Conservation (phyloP, 2,888 invertebrate genomes). For the Horisme vitalbata region DNA sequence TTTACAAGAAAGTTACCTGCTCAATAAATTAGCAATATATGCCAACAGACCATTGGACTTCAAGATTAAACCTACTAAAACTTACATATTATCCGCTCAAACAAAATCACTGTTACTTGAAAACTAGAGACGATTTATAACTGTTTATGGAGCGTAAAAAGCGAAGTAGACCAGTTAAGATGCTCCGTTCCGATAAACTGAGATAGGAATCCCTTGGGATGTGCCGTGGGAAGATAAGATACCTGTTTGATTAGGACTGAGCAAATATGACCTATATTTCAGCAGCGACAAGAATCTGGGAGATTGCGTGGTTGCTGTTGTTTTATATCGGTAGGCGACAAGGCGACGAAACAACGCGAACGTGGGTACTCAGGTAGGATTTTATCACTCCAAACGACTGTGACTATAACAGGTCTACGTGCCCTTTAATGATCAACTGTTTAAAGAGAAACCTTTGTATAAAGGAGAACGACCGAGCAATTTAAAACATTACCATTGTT, state of each 20-base stretch:
- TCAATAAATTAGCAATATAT: background rate
- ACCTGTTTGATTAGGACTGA: slow-evolving; percentile 28
- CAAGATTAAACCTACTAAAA: slow-evolving; percentile 1
- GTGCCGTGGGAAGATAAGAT: slow-evolving; percentile 24
- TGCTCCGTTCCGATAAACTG: slow-evolving; percentile 23
- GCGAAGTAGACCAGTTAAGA: slow-evolving; percentile 16
- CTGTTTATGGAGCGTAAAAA: slow-evolving; percentile 23
- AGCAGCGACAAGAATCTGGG: slow-evolving; percentile 1
- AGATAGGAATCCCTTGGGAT: slow-evolving; percentile 26
- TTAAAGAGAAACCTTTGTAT: too few species aligned
- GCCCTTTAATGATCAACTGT: too few species aligned
- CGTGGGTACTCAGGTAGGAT: too few species aligned
- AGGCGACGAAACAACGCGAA: too few species aligned
- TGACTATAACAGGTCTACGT: too few species aligned
- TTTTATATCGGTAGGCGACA: too few species aligned
- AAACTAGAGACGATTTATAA: slow-evolving; percentile 17
- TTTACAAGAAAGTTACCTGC: too few species aligned
- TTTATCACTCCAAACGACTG: too few species aligned
- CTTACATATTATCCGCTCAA: slow-evolving; percentile 18
- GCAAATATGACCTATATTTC: slow-evolving; percentile 23
- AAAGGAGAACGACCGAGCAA: too few species aligned
- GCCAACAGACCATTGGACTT: too few species aligned
- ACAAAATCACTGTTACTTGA: slow-evolving; percentile 15
- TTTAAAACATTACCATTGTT: too few species aligned
- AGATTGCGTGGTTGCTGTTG: background rate